phyloP scores from a whole-genome alignment of 2,888 invertebrate species.

The Napeogenes sylphis region DNA sequence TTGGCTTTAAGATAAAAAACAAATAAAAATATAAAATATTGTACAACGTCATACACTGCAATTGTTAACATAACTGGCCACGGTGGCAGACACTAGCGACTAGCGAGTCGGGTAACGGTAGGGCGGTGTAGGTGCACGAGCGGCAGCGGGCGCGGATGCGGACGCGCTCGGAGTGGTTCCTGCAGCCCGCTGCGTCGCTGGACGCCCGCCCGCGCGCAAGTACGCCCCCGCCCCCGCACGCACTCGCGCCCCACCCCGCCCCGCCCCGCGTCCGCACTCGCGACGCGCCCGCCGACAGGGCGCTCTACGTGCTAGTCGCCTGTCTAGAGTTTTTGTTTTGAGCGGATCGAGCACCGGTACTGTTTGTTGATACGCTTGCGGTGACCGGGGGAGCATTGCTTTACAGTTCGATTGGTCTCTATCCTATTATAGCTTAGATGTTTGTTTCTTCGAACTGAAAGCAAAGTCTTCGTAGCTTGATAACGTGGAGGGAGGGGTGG shows the following conservation, averaged over 20 bases:
- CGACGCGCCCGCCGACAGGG: slow-evolving; percentile 55
- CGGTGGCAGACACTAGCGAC: slow-evolving; percentile 7
- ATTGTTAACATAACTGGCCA: slow-evolving; percentile 6
- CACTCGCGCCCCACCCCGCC: slow-evolving; percentile 31
- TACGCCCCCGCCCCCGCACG: slow-evolving; percentile 40
- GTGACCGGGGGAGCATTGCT: slow-evolving; percentile 45
- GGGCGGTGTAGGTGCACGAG: slow-evolving; percentile 88
- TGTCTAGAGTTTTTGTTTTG: slow-evolving; percentile 78
- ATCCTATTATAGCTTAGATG: too few species aligned
- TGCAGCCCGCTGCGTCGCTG: slow-evolving; percentile 82
- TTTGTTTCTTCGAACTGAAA: slow-evolving; percentile 25
- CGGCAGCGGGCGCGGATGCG: slow-evolving; percentile 97
- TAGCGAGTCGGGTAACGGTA: slow-evolving; percentile 28
- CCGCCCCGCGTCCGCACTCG: slow-evolving; percentile 41
- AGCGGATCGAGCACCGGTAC: slow-evolving; percentile 65
- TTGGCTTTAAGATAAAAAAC: too few species aligned
- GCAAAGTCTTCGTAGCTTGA: slow-evolving; percentile 49
- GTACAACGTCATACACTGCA: neutral
- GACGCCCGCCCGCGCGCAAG: slow-evolving; percentile 68
- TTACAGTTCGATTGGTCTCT: slow-evolving; percentile 42
- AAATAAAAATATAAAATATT: too few species aligned
- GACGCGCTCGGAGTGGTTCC: slow-evolving; percentile 98
- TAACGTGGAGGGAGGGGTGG: slow-evolving; percentile 53
- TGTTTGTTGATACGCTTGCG: slow-evolving; percentile 64
- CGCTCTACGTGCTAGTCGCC: slow-evolving; percentile 75